Base-by-base conservation (phyloP, 2,888 invertebrate species). In the Macrophya alboannulata region DNA sequence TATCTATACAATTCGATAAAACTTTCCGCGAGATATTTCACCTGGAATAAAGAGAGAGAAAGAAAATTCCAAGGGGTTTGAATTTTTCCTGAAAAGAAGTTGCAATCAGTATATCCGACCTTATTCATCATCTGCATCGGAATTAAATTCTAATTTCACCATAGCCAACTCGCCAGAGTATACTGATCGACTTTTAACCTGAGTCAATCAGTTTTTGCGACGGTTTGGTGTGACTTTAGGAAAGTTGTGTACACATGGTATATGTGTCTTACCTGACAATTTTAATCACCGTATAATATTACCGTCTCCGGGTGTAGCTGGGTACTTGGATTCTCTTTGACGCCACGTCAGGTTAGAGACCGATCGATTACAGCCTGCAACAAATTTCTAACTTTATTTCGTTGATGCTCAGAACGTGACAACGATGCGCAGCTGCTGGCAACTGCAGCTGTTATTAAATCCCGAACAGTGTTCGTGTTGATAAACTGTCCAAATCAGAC, bases 281-380 rank as follows among this genome's bases (percentile, higher is more conserved):
- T 77, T 77, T 55, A 77, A 51, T 77, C 31, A 77, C 25, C 25
- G n/a, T 45, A 15, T 45, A 21, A 21, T 45, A 74, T 74, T 74
- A 45, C 43, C 21, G 25, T 10, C 21, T 21, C 72, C 45, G 40
- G 9, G 21, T n/a, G 25, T 45, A 43, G 25, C 62, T 4, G 10
- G 43, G n/a, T 77, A 17, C 51, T 31, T 31, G 31, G n/a, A 77
- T 55, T 77, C 77, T 77, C 77, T 77, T 77, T 77, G 77, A 77
- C 31, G 77, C 4, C n/a, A 15, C 25, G 17, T 77, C 51, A 21
- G 21, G 43, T n/a, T 21, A 74, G 72, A 74, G 45, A 74, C 55
- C 77, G 51, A 77, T 77, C 48, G 55, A 51, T 77, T 51, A 17
- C 48, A 77, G 17, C 51, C 51, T 77, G 55, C 37, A 51, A 77